Conservation (phyloP, 2,113 vertebrate species). For the Phasianus colchicus region DNA sequence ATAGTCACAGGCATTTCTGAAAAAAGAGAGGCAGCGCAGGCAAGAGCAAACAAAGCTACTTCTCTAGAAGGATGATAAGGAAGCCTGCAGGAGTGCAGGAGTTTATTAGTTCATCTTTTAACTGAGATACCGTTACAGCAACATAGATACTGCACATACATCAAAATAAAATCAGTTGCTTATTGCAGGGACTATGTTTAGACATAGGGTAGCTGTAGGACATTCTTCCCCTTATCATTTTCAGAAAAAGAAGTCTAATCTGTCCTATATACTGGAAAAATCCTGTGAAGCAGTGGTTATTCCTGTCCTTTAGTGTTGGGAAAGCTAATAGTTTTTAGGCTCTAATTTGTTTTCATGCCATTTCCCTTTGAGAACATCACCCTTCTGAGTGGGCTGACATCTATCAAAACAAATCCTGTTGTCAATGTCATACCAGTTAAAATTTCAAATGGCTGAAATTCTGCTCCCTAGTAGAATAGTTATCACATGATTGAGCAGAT, state of each 20-base stretch:
- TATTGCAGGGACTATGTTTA: neutral
- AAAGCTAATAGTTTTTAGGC: neutral
- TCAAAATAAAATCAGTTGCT: neutral
- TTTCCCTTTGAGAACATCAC: neutral
- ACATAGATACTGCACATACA: neutral
- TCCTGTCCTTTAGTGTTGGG: neutral
- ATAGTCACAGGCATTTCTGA: neutral
- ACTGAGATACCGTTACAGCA: neutral
- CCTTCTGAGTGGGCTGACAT: constrained; percentile 3
- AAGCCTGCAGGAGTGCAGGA: neutral
- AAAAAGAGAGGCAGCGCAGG: neutral
- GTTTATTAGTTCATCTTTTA: neutral
- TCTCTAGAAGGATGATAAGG: neutral
- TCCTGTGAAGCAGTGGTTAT: neutral
- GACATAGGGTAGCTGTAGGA: neutral
- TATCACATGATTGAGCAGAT: constrained; percentile 63
- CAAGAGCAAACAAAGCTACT: neutral
- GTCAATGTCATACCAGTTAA: constrained; percentile 50
- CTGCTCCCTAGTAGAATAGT: constrained; percentile 49
- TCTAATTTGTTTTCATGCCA: neutral
- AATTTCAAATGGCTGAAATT: constrained; percentile 59
- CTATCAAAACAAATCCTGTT: constrained; percentile 26
- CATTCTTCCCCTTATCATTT: neutral
- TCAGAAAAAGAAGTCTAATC: neutral
- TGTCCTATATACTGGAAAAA: neutral